Evolutionary conservation across 2,113 vertebrate genomes (phyloP), one percentile per base, ranked within the genome.

Genomic region (Carollia perspicillata): DNA sequence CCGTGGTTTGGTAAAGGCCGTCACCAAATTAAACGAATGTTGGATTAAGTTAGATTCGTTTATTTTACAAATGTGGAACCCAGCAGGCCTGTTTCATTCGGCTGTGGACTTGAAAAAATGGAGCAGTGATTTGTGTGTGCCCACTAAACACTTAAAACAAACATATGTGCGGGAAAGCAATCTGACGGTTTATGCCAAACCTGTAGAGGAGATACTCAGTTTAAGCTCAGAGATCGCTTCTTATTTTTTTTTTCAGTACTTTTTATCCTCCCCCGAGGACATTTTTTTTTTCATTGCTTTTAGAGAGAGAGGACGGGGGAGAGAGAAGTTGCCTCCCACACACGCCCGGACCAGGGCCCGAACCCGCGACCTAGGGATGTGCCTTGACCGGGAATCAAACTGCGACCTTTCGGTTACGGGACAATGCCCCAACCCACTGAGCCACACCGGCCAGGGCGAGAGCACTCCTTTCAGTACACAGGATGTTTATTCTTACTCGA

Each of bases 31-130:
- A 95, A 98, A 97, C 96, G 97, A 89, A 93, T 98, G 98, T 98
- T 97, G 37, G 97, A 98, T 98, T 98, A 97, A 97, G 94, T n/a
- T n/a, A n/a, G n/a, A n/a, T n/a, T n/a, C n/a, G 95, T 97, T 83
- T 97, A 96, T 96, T 97, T 86, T 30, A 85, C 88, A 92, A 80
- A 55, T 22, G 63, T 42, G 80, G 95, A 93, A 89, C 26, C 94
- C 28, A 69, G 66, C 68, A 92, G 89, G 96, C 93, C 80, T 94
- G 71, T 90, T 97, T 97, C 95, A 69, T 58, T 66, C 96, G 95
- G 79, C 87, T 98, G 85, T 95, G 74, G 97, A 96, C 96, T 95
- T 97, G 96, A 95, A 78, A 89, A 96, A 88, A 81, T 79, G 78
- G 87, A 92, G 94, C 94, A 69, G 92, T 95, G 96, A 97, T 96